phyloP scores from a whole-genome alignment of 1,140 invertebrate species.

The Neelides sp. region DNA sequence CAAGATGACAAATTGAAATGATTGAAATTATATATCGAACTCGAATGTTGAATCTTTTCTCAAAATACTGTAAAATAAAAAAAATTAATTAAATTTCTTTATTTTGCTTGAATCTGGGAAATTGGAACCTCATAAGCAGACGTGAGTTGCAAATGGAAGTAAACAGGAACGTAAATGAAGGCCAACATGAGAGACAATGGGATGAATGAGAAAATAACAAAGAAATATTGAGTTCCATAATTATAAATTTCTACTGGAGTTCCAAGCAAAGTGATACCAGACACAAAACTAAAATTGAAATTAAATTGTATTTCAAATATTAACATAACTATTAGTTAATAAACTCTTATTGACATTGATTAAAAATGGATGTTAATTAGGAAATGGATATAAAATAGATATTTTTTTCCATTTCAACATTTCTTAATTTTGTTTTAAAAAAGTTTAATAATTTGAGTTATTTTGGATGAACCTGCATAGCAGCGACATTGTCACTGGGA shows the following conservation, averaged over 20 bases:
- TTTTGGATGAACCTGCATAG: slow-evolving; percentile 50
- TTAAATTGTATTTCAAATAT: not conserved
- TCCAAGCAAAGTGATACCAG: slow-evolving; percentile 43
- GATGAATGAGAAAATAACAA: slow-evolving; percentile 34
- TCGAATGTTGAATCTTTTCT: slow-evolving; percentile 50
- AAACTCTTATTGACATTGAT: not conserved
- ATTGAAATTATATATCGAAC: slow-evolving; percentile 54
- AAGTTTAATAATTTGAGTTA: too few relatives aligned
- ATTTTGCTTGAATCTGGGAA: not conserved
- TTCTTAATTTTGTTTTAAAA: too few relatives aligned
- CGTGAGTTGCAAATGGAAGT: slow-evolving; percentile 40
- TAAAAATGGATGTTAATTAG: not conserved
- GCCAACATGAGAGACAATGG: slow-evolving; percentile 36
- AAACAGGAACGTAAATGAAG: slow-evolving; percentile 44
- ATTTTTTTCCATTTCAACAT: too few relatives aligned
- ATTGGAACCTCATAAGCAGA: slow-evolving; percentile 70
- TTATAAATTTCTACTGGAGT: slow-evolving; percentile 40
- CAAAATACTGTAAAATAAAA: slow-evolving; percentile 49
- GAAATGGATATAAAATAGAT: too few relatives aligned
- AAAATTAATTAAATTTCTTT: not conserved
- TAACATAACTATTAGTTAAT: not conserved
- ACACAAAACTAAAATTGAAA: slow-evolving; percentile 41
- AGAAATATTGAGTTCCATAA: slow-evolving; percentile 36
- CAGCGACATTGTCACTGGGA: slow-evolving; percentile 63
- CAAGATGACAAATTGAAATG: slow-evolving; percentile 62